A percentile compares a stretch with the other conserved stretches of the same genome.
These are phyloP conservation scores for Stylophora pistillata DNA, from an alignment of 64 coral and sea anemone species.

Conservation along the genomic window DNA sequence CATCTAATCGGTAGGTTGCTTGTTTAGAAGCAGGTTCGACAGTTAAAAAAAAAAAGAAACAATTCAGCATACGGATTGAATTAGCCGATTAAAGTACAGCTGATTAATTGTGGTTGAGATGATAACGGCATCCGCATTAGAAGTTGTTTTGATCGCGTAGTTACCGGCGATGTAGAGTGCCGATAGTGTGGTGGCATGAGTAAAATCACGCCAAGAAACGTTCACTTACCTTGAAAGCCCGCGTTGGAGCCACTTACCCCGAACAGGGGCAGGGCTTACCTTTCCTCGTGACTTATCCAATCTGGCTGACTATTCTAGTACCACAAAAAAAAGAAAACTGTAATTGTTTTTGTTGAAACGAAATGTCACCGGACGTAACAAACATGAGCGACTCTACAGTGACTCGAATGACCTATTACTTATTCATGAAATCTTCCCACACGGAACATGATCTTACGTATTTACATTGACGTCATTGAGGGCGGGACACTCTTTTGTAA, in stretches of 20 bases:
- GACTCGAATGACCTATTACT: background rate
- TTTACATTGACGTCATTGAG: background rate
- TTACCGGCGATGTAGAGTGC: background rate
- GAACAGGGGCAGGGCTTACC: conserved; percentile 22
- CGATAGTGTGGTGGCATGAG: background rate
- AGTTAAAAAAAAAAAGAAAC: too few relatives aligned
- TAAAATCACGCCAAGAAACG: background rate
- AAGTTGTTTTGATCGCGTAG: too few relatives aligned
- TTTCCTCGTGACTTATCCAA: conserved; percentile 41
- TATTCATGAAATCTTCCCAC: background rate
- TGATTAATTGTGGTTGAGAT: too few relatives aligned
- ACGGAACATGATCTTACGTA: background rate
- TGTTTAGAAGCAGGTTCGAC: too few relatives aligned
- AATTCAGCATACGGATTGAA: too few relatives aligned
- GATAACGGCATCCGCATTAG: too few relatives aligned
- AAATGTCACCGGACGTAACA: background rate
- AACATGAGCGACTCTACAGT: background rate
- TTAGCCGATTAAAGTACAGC: too few relatives aligned
- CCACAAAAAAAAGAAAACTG: background rate
- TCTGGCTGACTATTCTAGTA: conserved; percentile 10
- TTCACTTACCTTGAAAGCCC: conserved; percentile 51
- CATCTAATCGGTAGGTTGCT: too few relatives aligned
- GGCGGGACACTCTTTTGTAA: background rate
- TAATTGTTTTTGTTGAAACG: background rate
- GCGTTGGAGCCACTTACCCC: conserved; percentile 57